Base-by-base conservation (phyloP, 1,140 invertebrate genomes). In the Trigoniulus corallinus region DNA sequence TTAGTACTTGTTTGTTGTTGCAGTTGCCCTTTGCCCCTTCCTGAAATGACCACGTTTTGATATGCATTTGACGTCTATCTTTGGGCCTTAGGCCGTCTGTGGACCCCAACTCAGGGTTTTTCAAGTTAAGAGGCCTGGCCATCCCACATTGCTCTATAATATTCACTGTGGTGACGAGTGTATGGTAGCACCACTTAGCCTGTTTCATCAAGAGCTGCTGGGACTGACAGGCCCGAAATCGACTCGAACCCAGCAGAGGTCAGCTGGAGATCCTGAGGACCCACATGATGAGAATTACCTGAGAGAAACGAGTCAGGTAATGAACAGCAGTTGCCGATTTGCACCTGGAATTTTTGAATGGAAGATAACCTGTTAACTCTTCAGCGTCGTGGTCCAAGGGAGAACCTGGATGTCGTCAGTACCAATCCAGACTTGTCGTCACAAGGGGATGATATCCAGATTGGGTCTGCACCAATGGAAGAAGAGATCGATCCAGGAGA, bases 201-300 rank as follows among this genome's bases (percentile, higher is more conserved):
- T 92, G 37, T 95, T 95, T 62, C 80, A 84, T 62, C 88, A 88
- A 1, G 88, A 93, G 67, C 66, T 94, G 48, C 77, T 94, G 24
- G 82, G 79, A 59, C 77, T 94, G 2, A 88, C 84, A 2, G 88
- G 84, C 2, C 61, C 62, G 0, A 85, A 85, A 58, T 66, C 62
- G 22, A 54, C 54, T 3, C 78, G 79, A 18, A 77, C 81, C 54
- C 78, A 80, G 37, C 81, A 88, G 59, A 79, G 76, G 56, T 70
- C 80, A 40, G 79, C 79, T 24, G 84, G 88, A 45, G 86, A 94
- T 64, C 77, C 87, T 2, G 85, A 92, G 67, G 92, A 96, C 71
- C 88, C 88, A 10, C 86, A 89, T 65, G 91, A 95, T 74, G 84
- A 87, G 44, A 82, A 84, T 64, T 96, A 89, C 63, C 67, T 96